Evolutionary conservation across 92 coral and sea anemone genomes (phyloP).

Genomic region (Epizoanthus ramosus): DNA sequence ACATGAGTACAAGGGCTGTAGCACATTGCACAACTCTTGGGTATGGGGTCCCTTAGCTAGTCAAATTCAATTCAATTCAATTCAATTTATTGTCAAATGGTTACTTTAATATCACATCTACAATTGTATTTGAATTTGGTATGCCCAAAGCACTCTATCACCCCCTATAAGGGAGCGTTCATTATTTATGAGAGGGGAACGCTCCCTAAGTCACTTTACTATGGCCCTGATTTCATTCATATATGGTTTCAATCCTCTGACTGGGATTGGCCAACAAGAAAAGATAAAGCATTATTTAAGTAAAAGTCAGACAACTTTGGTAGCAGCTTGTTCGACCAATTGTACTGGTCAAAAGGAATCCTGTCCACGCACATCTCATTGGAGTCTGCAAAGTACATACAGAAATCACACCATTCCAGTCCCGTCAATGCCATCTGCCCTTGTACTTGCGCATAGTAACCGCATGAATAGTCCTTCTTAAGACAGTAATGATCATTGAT

Average conservation of each 20-base stretch:
- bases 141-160: too few species aligned
- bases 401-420: conserved; percentile 60
- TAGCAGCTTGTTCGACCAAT: conserved; percentile 52
- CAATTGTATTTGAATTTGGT: too few species aligned
- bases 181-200: too few species aligned
- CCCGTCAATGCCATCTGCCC: conserved; percentile 59
- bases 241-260: conserved; percentile 12
- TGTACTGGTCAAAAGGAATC: conserved; percentile 36
- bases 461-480: conserved; percentile 48
- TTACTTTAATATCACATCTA: too few species aligned
- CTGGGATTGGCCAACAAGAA: conserved; percentile 32
- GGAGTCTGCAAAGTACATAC: conserved; percentile 47
- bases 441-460: conserved; percentile 61
- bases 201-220: too few species aligned
- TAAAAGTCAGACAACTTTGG: conserved; percentile 38
- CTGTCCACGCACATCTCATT: conserved; percentile 55
- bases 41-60: too few species aligned
- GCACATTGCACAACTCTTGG: too few species aligned
- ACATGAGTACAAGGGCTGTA: too few species aligned
- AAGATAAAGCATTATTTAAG: conserved; percentile 39
- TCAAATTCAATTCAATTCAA: too few species aligned
- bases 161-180: too few species aligned
- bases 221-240: conserved; percentile 30
- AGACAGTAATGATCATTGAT: conserved; percentile 33
- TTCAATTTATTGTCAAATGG: too few species aligned